Conservation (phyloP, 2,888 invertebrate genomes). For the Cheilosia vernalis region DNA sequence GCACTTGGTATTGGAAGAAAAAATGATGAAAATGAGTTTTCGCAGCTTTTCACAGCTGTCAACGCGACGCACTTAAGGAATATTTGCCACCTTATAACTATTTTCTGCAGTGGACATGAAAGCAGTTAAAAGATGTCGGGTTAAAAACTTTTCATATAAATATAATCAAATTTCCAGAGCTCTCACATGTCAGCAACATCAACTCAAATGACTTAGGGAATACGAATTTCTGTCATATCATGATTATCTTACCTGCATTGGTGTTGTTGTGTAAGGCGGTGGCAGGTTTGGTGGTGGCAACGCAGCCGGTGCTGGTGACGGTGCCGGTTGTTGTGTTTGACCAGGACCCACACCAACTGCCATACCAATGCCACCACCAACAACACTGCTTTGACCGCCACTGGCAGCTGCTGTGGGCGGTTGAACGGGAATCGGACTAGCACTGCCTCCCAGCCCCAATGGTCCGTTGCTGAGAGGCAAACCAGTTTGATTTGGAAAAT, state of each 20-base stretch:
- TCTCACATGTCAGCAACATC: no score
- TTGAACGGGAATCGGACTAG: constrained; percentile 84
- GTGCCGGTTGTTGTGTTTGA: constrained; percentile 70
- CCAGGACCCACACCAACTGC: constrained; percentile 67
- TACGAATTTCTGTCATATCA: neutral
- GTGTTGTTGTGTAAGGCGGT: constrained; percentile 86
- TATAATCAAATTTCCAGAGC: no score
- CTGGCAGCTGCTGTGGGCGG: constrained; percentile 57
- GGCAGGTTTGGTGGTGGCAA: constrained; percentile 87
- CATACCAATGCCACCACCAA: constrained; percentile 62
- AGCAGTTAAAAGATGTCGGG: no score
- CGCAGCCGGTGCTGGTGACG: constrained; percentile 87
- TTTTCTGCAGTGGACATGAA: no score
- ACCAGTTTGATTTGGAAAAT: constrained; percentile 85
- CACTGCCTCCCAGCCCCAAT: constrained; percentile 86
- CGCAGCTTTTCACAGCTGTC: no score
- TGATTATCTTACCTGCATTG: constrained; percentile 80
- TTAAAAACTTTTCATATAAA: no score
- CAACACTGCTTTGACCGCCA: constrained; percentile 64
- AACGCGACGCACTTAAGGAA: no score
- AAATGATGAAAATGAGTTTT: no score
- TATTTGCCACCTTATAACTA: no score
- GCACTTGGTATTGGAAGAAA: no score
- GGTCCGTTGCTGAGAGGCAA: constrained; percentile 85
- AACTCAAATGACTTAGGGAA: no score